Percentiles rank a stretch among this genome's conserved stretches.
Conservation (phyloP, 2,113 vertebrate species). For the Carassius auratus region DNA sequence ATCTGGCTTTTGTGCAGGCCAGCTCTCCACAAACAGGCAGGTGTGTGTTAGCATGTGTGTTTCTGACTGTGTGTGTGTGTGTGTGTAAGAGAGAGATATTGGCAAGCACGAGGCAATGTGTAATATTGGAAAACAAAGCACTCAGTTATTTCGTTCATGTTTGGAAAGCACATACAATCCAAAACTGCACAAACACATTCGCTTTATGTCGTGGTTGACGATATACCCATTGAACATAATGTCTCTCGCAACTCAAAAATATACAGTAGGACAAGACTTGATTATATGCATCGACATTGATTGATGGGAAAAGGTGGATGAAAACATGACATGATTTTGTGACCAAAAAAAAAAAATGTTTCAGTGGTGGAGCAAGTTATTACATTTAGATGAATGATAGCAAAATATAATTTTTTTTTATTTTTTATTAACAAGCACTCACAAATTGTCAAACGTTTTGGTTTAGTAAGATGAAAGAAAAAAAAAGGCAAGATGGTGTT, state of each 20-base stretch:
- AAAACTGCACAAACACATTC: not conserved
- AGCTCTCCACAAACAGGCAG: constrained; percentile 44
- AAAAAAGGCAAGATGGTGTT: not conserved
- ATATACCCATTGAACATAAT: not conserved
- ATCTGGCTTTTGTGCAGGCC: constrained; percentile 44
- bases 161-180: not conserved
- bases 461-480: not conserved
- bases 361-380: not conserved
- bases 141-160: not conserved
- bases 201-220: not conserved
- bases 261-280: not conserved
- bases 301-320: not conserved
- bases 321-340: not conserved
- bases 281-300: not conserved
- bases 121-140: constrained; percentile 13
- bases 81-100: not conserved
- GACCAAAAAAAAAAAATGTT: not conserved
- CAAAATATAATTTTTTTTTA: not conserved
- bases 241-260: not conserved
- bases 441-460: too few relatives aligned
- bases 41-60: constrained; percentile 31
- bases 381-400: not conserved
- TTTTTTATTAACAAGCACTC: not conserved
- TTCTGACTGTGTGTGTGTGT: not conserved
- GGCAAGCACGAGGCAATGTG: not conserved